These are phyloP conservation scores for Arremon aurantiirostris DNA, from an alignment of 2,797 vertebrate genomes.

Conservation along the genomic window DNA sequence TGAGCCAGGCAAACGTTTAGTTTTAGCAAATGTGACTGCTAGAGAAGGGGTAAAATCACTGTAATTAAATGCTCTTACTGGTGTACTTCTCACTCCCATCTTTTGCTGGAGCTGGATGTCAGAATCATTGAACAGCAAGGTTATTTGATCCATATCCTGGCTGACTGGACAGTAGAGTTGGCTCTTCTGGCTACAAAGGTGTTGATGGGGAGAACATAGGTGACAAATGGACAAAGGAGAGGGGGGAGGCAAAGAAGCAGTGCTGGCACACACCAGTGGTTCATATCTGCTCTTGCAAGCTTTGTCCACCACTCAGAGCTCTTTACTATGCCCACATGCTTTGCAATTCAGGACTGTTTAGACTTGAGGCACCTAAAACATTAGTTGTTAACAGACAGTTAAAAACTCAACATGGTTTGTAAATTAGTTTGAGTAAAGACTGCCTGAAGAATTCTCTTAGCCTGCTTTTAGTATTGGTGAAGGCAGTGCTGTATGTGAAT, in stretches of 20 bases:
- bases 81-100: not conserved
- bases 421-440: not conserved
- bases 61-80: not conserved
- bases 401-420: not conserved
- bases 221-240: not conserved
- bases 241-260: not conserved
- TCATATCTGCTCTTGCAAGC: not conserved
- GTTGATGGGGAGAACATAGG: fast-evolving
- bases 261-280: not conserved
- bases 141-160: not conserved
- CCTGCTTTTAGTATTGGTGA: not conserved
- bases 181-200: not conserved
- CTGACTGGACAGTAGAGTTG: not conserved
- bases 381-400: not conserved
- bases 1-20: not conserved
- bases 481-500: not conserved
- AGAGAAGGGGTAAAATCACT: not conserved
- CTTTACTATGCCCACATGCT: not conserved
- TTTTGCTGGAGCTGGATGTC: not conserved
- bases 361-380: not conserved
- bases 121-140: not conserved
- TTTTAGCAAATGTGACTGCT: not conserved
- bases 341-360: not conserved
- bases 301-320: not conserved
- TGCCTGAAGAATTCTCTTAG: not conserved